These are phyloP conservation scores for Pseudochaenichthys georgianus DNA, from an alignment of 2,797 vertebrate species.

Conservation along the genomic window DNA sequence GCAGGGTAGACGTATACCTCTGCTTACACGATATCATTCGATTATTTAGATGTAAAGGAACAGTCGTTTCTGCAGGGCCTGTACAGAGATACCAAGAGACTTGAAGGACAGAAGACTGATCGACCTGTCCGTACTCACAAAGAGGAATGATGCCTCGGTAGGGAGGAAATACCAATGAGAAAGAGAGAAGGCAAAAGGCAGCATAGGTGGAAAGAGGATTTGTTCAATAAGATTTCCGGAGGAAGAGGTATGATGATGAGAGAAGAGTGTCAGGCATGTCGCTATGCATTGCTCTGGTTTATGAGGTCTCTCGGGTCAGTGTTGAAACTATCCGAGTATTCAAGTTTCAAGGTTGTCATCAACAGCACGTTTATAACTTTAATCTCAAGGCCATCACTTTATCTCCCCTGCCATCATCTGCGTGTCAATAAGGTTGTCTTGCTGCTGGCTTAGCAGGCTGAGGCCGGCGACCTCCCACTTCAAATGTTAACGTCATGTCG, in stretches of 20 bases:
- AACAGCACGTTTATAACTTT: constrained; percentile 12
- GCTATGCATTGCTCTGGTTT: constrained; percentile 11
- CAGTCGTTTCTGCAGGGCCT: background rate
- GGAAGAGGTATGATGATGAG: constrained; percentile 32
- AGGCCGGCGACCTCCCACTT: background rate
- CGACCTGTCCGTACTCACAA: constrained; percentile 23
- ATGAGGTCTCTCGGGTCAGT: constrained; percentile 19
- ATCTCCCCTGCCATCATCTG: background rate
- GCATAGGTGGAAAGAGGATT: constrained; percentile 18
- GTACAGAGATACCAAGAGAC: constrained; percentile 26
- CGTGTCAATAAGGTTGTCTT: background rate
- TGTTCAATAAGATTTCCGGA: constrained; percentile 28
- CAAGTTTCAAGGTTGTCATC: constrained; percentile 14
- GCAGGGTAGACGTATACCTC: too few relatives aligned
- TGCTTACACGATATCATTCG: background rate
- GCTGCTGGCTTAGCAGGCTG: background rate
- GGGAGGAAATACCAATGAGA: constrained; percentile 14
- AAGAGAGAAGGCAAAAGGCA: constrained; percentile 16
- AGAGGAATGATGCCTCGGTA: constrained; percentile 22
- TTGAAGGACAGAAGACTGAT: constrained; percentile 27
- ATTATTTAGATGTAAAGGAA: constrained; percentile 22
- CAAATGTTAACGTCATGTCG: background rate
- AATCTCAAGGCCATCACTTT: constrained; percentile 3
- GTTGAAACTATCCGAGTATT: background rate
- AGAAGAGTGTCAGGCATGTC: constrained; percentile 22